Conservation (phyloP, 2,113 vertebrate genomes). For the Rana temporaria region DNA sequence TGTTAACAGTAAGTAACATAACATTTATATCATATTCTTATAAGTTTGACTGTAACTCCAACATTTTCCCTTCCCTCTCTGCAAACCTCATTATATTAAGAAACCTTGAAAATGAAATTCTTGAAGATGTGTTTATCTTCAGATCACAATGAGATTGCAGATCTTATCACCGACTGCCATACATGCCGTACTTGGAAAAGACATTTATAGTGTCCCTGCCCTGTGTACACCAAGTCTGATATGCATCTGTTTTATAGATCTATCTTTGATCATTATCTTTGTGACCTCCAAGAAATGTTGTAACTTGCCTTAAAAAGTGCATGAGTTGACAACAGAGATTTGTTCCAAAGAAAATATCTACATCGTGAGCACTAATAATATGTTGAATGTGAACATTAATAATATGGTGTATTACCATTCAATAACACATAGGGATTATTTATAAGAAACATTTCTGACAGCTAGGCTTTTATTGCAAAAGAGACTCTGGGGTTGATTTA, state of each 20-base stretch:
- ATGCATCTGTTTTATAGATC: slow-evolving; percentile 25
- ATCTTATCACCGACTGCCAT: slow-evolving; percentile 42
- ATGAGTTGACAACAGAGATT: not conserved
- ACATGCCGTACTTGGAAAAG: slow-evolving; percentile 10
- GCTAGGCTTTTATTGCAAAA: too few relatives aligned
- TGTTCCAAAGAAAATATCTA: not conserved
- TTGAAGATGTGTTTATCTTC: slow-evolving; percentile 9
- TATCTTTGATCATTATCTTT: slow-evolving; percentile 52
- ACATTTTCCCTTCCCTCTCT: too few relatives aligned
- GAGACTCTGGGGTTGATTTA: too few relatives aligned
- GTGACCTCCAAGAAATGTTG: slow-evolving; percentile 34
- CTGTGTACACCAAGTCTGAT: slow-evolving; percentile 25
- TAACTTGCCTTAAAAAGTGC: slow-evolving; percentile 14
- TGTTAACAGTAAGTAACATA: too few relatives aligned
- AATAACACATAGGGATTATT: too few relatives aligned
- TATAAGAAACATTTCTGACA: too few relatives aligned
- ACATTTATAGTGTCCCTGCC: slow-evolving; percentile 41
- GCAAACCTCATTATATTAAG: too few relatives aligned
- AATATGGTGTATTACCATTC: not conserved
- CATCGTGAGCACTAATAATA: not conserved
- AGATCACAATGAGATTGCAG: slow-evolving; percentile 19
- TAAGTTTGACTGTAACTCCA: too few relatives aligned
- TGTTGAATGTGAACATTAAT: too few relatives aligned
- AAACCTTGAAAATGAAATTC: slow-evolving; percentile 33
- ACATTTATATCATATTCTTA: too few relatives aligned